Conservation (phyloP, 2,113 vertebrate species). For the Lamprotornis superbus region DNA sequence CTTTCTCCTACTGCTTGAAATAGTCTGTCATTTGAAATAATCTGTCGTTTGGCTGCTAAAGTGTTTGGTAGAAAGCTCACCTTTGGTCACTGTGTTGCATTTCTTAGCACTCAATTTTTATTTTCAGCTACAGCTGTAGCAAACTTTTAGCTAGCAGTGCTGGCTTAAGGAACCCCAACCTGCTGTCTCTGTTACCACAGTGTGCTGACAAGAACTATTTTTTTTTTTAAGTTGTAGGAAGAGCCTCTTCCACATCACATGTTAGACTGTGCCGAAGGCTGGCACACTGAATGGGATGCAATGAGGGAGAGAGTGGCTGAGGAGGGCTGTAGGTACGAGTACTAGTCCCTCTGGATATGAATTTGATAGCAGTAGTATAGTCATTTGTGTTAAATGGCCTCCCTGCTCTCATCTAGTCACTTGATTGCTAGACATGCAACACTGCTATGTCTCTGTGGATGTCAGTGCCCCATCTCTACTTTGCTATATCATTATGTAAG, state of each 20-base stretch:
- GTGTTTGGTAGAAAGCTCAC: not conserved
- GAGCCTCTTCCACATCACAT: not conserved
- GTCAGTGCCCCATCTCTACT: not conserved
- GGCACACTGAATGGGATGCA: not conserved
- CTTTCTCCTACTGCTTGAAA: not conserved
- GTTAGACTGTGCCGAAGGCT: not conserved
- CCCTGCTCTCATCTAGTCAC: not conserved
- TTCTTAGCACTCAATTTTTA: not conserved
- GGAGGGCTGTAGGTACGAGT: not conserved
- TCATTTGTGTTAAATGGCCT: not conserved
- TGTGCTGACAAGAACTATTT: not conserved
- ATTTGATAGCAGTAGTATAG: not conserved
- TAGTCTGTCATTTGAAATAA: not conserved
- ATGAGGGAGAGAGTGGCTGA: not conserved
- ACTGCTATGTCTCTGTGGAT: not conserved
- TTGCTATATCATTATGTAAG: not conserved
- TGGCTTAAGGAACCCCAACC: not conserved
- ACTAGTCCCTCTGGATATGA: not conserved
- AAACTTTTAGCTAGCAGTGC: not conserved
- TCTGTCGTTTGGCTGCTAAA: not conserved
- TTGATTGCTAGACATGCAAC: not conserved
- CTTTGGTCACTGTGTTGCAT: not conserved
- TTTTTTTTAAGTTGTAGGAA: not conserved
- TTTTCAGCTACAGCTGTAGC: not conserved
- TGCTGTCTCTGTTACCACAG: not conserved